Evolutionary conservation across 1,140 invertebrate genomes (phyloP), one percentile per base, ranked within the genome.

Genomic region (Pentalonia nigronervosa): DNA sequence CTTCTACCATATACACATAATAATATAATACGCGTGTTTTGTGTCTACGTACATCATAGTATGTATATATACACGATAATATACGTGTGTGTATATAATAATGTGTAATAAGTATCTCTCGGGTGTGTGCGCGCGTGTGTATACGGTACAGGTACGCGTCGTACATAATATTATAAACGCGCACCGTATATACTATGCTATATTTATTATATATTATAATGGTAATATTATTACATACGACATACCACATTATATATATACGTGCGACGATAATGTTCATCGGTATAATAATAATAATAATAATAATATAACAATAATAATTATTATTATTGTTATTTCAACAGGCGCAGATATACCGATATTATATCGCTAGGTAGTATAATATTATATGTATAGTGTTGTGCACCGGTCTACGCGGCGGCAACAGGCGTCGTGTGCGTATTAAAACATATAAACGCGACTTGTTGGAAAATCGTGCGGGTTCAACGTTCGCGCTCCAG

Each of bases 381-480:
- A 41, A 41, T 41, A 41, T n/a, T 86, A 47, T 21, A n/a, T 41
- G 8, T 48, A 30, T 48, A 50, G 20, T 47, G 21, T 25, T 53
- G 20, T 88, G 21, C n/a, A 50, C 48, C 60, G 60, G n/a, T 36
- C 7, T 53, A 89, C n/a, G 17, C 48, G 47, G 53, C 23, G 56
- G 56, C 23, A 60, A 30, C 56, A 2, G 23, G 23, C 60, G 30
- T 67, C 45, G 86, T 53, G 45, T 34, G 25, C 30, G 4, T 90
- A 56, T 90, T 30, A 50, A 45, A 21, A n/a, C n/a, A n/a, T n/a
- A n/a, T n/a, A n/a, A n/a, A 90, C 1, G 11, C 36, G 36, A 90
- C 89, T 67, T 60, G 17, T 21, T 53, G 53, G 25, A 90, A 90
- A 90, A 90, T 90, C 89, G 89, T 90, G 89, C 30, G 89, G 53